Evolutionary conservation across 1,140 invertebrate species (phyloP), one percentile per base, ranked within the genome.

Genomic region (Drosophila tani): DNA sequence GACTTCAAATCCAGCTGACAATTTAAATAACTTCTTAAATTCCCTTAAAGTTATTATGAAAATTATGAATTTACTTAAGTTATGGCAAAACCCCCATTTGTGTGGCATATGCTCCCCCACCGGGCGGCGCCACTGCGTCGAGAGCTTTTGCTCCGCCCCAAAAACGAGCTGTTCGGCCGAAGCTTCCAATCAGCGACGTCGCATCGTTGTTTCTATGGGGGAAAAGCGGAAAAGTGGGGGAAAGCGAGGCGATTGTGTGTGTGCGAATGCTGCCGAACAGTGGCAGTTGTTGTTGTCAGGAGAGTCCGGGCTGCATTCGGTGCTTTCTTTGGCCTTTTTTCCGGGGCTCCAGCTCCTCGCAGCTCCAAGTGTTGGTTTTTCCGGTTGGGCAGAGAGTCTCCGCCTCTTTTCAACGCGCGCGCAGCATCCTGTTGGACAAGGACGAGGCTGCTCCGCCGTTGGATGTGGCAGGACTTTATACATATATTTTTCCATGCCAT

Each of bases 401-500:
- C 91, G 91, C 91, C 91, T 92, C 79, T 91, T 92, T 92, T 91
- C 87, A 86, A 92, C 91, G 87, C 91, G 91, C 91, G 91, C 91
- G 68, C 84, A 88, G 84, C 84, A 88, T 87, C 84, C 84, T 73
- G 69, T 60, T 59, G 74, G 56, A 66, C 55, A 59, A 76, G 74
- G 53, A 76, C 80, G 47, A 60, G 70, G 47, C 57, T 59, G 57
- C 57, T 63, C 56, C 56, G 67, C 71, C 55, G 67, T 77, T 69
- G 69, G 57, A 62, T 67, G 57, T 55, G 32, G 32, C 32, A 35
- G 32, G 32, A 55, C 65, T 50, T 11, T 46, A 45, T 45, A 55
- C 35, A 35, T 15, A 40, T 40, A 55, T 55, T 55, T 40, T 56
- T 19, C 17, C 15, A 14, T 40, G 51, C 27, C 41, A 50, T 47